phyloP scores from a whole-genome alignment of 2,888 invertebrate genomes.

The Phlogophora meticulosa region DNA sequence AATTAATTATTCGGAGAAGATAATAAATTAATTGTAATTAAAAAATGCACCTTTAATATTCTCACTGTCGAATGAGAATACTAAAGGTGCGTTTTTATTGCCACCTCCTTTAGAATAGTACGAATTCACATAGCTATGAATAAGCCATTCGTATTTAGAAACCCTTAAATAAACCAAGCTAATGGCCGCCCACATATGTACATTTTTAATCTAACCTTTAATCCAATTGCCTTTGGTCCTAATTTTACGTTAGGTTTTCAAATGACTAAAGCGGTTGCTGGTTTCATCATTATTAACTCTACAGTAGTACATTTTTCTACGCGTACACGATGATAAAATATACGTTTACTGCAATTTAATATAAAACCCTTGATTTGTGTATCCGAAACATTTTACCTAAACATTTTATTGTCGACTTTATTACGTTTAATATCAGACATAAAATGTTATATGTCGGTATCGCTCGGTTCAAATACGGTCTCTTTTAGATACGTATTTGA shows the following conservation, averaged over 20 bases:
- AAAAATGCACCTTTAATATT: too few relatives aligned
- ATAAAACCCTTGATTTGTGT: constrained; percentile 23
- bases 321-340: background rate
- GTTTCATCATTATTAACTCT: background rate
- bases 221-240: background rate
- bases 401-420: constrained; percentile 45
- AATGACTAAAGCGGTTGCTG: background rate
- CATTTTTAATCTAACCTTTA: too few relatives aligned
- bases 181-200: too few relatives aligned
- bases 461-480: constrained; percentile 21
- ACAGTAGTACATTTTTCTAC: background rate
- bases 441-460: constrained; percentile 49
- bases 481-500: constrained; percentile 7
- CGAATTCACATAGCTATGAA: too few relatives aligned
- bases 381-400: constrained; percentile 30
- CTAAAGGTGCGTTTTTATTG: constrained; percentile 9
- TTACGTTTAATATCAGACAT: constrained; percentile 50
- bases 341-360: background rate
- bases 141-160: background rate
- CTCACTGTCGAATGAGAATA: too few relatives aligned
- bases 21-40: constrained; percentile 21
- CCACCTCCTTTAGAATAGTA: constrained; percentile 29
- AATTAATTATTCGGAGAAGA: constrained; percentile 10
- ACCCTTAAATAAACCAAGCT: background rate
- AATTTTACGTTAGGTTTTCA: background rate